Evolutionary conservation across 2,888 invertebrate species (phyloP).

Genomic region (Oeneis ivallda): DNA sequence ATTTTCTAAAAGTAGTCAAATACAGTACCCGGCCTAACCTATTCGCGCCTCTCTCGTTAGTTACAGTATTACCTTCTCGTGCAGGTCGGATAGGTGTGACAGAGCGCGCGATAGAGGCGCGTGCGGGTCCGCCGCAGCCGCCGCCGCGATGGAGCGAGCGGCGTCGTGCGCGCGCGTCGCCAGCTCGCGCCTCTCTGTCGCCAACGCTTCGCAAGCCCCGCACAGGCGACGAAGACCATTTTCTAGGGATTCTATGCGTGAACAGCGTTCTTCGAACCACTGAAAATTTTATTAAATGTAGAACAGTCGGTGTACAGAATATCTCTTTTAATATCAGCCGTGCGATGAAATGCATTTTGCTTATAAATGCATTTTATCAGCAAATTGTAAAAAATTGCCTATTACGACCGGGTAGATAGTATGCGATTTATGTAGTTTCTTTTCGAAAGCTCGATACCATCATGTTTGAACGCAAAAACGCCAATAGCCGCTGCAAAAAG

Average conservation of each 20-base stretch:
- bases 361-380: too few species aligned
- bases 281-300: slow-evolving; percentile 53
- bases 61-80: slow-evolving; percentile 86
- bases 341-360: too few species aligned
- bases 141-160: slow-evolving; percentile 90
- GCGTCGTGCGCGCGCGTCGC: slow-evolving; percentile 90
- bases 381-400: too few species aligned
- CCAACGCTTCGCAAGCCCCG: slow-evolving; percentile 92
- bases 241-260: slow-evolving; percentile 95
- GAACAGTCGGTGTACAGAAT: too few species aligned
- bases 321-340: too few species aligned
- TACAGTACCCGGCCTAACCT: slow-evolving; percentile 89
- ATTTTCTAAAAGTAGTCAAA: too few species aligned
- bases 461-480: too few species aligned
- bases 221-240: slow-evolving; percentile 93
- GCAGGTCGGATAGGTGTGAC: slow-evolving; percentile 93
- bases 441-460: too few species aligned
- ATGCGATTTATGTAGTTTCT: too few species aligned
- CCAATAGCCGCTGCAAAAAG: too few species aligned
- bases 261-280: slow-evolving; percentile 99
- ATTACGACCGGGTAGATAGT: too few species aligned
- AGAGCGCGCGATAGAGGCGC: slow-evolving; percentile 90
- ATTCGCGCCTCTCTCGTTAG: slow-evolving; percentile 88
- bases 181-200: slow-evolving; percentile 92
- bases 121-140: slow-evolving; percentile 90